Conservation (phyloP, 2,888 invertebrate species). For the Scelioninae gen. 2 region DNA sequence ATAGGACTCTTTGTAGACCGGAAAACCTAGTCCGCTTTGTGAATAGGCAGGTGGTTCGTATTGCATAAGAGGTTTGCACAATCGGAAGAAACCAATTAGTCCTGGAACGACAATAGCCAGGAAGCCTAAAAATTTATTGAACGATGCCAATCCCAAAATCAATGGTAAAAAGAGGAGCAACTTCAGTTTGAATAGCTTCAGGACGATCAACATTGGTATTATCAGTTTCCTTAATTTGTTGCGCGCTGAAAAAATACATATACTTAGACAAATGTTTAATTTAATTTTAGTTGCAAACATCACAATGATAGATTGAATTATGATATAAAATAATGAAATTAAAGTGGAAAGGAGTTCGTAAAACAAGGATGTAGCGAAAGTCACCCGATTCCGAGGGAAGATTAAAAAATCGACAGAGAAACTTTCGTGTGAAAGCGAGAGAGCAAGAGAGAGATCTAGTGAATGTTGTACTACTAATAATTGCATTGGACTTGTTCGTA, state of each 20-base stretch:
- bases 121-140: slow-evolving; percentile 89
- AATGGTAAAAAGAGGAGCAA: slow-evolving; percentile 87
- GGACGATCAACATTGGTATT: slow-evolving; percentile 86
- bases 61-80: slow-evolving; percentile 84
- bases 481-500: slow-evolving; percentile 50
- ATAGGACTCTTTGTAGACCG: slow-evolving; percentile 75
- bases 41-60: slow-evolving; percentile 81
- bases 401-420: slow-evolving; percentile 60
- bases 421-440: slow-evolving; percentile 60
- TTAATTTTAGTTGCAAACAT: too few relatives aligned
- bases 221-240: slow-evolving; percentile 88
- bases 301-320: slow-evolving; percentile 9
- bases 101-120: slow-evolving; percentile 88
- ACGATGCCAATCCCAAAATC: slow-evolving; percentile 88
- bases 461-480: slow-evolving; percentile 58
- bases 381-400: slow-evolving; percentile 52
- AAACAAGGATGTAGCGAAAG: slow-evolving; percentile 60
- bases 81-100: slow-evolving; percentile 88
- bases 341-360: slow-evolving; percentile 47
- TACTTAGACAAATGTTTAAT: not conserved
- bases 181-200: slow-evolving; percentile 90
- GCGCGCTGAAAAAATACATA: slow-evolving; percentile 79
- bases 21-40: slow-evolving; percentile 84
- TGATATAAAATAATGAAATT: slow-evolving; percentile 45
- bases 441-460: slow-evolving; percentile 55